Base-by-base conservation (phyloP, 2,888 invertebrate genomes). In the Rhamphomyia laevipes region DNA sequence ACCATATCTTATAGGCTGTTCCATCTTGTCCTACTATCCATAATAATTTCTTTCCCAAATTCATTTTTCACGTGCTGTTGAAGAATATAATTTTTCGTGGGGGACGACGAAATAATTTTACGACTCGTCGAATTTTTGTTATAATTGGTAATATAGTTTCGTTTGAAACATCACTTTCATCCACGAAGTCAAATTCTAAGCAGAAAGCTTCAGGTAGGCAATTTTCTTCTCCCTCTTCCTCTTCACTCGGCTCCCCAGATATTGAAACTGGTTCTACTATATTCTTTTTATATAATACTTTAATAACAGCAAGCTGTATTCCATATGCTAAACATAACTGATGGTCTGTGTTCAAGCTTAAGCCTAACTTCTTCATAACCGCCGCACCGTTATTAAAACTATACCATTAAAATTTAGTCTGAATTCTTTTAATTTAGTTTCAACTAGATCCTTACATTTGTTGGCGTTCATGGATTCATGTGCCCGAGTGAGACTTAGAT, bases 21-120 rank as follows among this genome's bases (percentile, higher is more conserved):
- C 40, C 40, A 40, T 40, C 40, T 17, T 3, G 40, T 40, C 10
- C 9, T 40, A 17, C 12, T 11, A 18, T 44, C 44, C 17, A 44
- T 16, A 31, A 31, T 44, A 2, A 44, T 31, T 44, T 31, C 44
- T 44, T 44, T 44, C 7, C 44, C 44, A 15, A 44, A 44, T 31
- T 44, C n/a, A 17, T 31, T 16, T 44, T 31, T 30, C 2, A 43
- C 30, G 30, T 43, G 30, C n/a, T 43, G 2, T 31, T 31, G 31
- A 17, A 27, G 17, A 31, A 11, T 31, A 11, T 43, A n/a, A 43
- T 44, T 44, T 6, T 31, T 31, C 16, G 44, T 31, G 17, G 31
- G 17, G 1, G 44, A 44, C 31, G 11, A 7, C 31, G 44, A 33
- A 44, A 44, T 16, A 44, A 13, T 15, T 31, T 33, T 40, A 40